Evolutionary conservation across 1,140 invertebrate species (phyloP).

Genomic region (Tyrophagus putrescentiae): DNA sequence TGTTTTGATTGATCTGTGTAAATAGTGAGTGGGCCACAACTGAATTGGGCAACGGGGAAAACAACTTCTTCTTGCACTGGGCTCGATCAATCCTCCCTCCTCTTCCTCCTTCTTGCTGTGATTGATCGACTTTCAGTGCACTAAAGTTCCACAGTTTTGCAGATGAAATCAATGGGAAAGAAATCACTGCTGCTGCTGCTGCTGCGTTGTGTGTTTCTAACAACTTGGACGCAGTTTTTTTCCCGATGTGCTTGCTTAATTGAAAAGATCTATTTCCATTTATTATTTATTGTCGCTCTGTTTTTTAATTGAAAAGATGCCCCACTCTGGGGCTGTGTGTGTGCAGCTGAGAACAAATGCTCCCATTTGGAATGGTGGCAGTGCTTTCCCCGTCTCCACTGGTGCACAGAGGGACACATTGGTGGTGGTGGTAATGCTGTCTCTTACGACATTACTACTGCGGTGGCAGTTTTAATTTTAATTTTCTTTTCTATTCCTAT

Average conservation of each 20-base stretch:
- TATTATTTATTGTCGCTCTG: constrained; percentile 5
- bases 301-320: neutral
- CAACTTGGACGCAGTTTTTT: too few species aligned
- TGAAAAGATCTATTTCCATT: constrained; percentile 16
- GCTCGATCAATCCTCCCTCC: too few species aligned
- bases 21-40: too few species aligned
- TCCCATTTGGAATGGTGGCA: constrained; percentile 1
- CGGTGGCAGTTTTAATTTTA: neutral
- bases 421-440: too few species aligned
- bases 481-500: neutral
- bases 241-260: too few species aligned
- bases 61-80: too few species aligned
- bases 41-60: too few species aligned
- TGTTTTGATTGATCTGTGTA: too few species aligned
- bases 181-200: neutral
- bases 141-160: neutral
- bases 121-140: neutral
- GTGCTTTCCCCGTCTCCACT: too few species aligned
- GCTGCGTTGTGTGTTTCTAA: neutral
- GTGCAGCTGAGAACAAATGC: neutral
- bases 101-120: neutral
- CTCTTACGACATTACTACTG: too few species aligned
- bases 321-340: neutral
- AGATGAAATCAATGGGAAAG: constrained; percentile 4
- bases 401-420: too few species aligned